Conservation (phyloP, 2,888 invertebrate genomes). For the Caenorhabditis drosophilae region DNA sequence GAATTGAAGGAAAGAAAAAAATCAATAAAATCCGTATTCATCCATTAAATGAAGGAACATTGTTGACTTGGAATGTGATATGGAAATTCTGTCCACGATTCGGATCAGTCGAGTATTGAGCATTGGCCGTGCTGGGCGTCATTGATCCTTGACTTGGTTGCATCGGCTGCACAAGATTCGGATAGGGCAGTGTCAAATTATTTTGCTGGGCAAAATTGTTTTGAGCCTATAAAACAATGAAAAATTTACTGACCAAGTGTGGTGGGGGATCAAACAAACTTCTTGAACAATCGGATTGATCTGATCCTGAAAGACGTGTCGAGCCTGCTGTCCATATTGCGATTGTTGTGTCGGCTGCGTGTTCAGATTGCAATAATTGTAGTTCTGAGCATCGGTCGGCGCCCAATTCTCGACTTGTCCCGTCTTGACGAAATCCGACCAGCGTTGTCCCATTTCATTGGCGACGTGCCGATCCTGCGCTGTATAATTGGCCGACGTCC, state of each 20-base stretch:
- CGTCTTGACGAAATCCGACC: slow-evolving; percentile 57
- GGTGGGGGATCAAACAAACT: slow-evolving; percentile 7
- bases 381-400: slow-evolving; percentile 38
- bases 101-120: slow-evolving; percentile 15
- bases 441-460: slow-evolving; percentile 49
- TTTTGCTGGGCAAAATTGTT: slow-evolving; percentile 21
- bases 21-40: not conserved
- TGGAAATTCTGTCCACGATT: slow-evolving; percentile 26
- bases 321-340: slow-evolving; percentile 44
- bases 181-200: slow-evolving; percentile 20
- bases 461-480: slow-evolving; percentile 47
- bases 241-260: too few species aligned
- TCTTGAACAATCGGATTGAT: slow-evolving; percentile 44
- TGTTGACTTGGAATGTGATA: slow-evolving; percentile 32
- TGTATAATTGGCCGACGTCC: slow-evolving; percentile 41
- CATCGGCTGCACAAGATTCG: slow-evolving; percentile 2
- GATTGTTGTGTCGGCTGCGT: slow-evolving; percentile 32
- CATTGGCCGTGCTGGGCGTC: slow-evolving; percentile 20
- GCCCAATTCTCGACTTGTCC: slow-evolving; percentile 52
- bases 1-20: too few species aligned
- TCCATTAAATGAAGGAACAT: slow-evolving; percentile 14
- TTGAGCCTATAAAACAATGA: slow-evolving; percentile 14
- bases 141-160: slow-evolving; percentile 1
- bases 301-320: slow-evolving; percentile 52
- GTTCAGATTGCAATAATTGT: slow-evolving; percentile 51